Evolutionary conservation across 2,797 vertebrate species (phyloP).

Genomic region (Acropternis orthonyx): DNA sequence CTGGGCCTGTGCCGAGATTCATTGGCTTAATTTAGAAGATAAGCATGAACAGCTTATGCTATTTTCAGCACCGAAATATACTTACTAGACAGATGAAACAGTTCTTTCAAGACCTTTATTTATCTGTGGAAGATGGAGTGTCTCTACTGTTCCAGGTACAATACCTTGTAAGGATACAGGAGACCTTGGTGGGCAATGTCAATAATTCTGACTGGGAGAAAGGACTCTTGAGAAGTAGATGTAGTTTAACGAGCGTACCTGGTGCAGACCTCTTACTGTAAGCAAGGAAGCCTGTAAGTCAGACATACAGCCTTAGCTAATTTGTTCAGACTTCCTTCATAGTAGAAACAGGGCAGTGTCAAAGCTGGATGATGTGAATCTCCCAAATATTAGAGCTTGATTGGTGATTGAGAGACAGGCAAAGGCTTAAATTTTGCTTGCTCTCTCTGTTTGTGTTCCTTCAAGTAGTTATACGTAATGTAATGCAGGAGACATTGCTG

Average conservation of each 20-base stretch:
- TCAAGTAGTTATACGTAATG: neutral
- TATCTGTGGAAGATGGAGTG: neutral
- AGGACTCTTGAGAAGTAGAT: neutral
- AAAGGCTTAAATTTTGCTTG: neutral
- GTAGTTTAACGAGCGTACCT: neutral
- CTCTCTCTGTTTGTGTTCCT: neutral
- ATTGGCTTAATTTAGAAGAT: conserved; percentile 33
- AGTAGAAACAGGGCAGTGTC: neutral
- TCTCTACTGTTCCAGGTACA: neutral
- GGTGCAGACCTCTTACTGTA: neutral
- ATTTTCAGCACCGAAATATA: neutral
- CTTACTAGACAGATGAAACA: neutral
- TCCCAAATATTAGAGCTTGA: neutral
- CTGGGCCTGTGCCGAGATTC: neutral
- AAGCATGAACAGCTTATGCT: neutral
- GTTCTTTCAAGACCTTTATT: neutral
- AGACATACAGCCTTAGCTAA: neutral
- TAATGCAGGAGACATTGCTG: neutral
- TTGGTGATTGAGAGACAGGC: neutral
- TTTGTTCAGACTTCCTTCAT: neutral
- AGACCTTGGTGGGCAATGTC: neutral
- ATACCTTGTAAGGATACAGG: neutral
- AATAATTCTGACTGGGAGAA: neutral
- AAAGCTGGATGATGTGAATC: neutral
- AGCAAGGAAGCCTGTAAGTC: neutral